Base-by-base conservation (phyloP, 2,888 invertebrate species). In the Cryptus viduatorius region DNA sequence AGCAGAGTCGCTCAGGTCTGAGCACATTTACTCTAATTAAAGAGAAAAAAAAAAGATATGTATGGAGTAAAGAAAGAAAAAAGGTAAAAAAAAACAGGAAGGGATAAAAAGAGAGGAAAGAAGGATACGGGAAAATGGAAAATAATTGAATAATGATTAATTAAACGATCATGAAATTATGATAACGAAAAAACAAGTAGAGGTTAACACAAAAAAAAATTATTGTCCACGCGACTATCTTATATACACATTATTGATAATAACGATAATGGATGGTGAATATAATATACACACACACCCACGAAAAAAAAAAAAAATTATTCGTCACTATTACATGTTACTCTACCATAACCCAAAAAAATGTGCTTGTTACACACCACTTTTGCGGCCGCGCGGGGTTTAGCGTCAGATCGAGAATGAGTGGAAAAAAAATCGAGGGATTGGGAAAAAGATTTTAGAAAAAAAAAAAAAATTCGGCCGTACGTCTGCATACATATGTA, bases 1-100 rank as follows among this genome's bases (percentile, higher is more conserved):
- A 67, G 82, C 64, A 73, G 59, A 31, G 72, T 83, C 85, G 89
- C 88, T 87, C 90, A 89, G 87, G 92, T 89, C 91, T 89, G 89
- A 89, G 92, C 91, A 92, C 93, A 93, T 93, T 91, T 87, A 89
- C 90, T 92, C 92, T 90, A 72, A 64, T 42, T 53, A 64, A 80
- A 24, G 24, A 24, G 24, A 24, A 24, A 24, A 79, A 69, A 80
- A 64, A 59, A 86, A 85, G 87, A 77, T 79, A 81, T 71, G 78
- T 69, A 59, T 69, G 80, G 42, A 64, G 75, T 50, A 76, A 79
- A 61, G 79, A 59, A 83, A 77, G 71, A 64, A 61, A 71, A 64
- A 12, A 46, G 50, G 65, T 16, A 68, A 72, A 71, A 71, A 79
- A 64, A 61, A 71, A 78, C 75, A 88, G 69, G 81, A 84, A 86